Evolutionary conservation across 2,888 invertebrate genomes (phyloP).

Genomic region (Hydroisotoma schaefferi): DNA sequence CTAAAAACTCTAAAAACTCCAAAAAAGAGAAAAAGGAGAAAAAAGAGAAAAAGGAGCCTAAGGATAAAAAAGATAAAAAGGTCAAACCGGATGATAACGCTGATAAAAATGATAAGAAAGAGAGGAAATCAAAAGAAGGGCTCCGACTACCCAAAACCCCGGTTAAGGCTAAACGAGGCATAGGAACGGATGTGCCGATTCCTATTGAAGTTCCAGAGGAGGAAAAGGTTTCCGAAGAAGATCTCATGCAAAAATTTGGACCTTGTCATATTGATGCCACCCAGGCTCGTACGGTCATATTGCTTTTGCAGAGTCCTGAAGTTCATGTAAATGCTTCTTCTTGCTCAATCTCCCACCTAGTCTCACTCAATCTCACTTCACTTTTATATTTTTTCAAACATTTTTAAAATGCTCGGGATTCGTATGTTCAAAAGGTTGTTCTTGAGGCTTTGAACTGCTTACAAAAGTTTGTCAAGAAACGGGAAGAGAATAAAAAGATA

Average conservation of each 20-base stretch:
- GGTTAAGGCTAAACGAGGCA: slow-evolving; percentile 16
- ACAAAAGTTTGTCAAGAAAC: slow-evolving; percentile 40
- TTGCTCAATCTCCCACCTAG: background rate
- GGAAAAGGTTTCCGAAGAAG: slow-evolving; percentile 22
- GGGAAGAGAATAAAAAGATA: slow-evolving; percentile 34
- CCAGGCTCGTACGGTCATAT: slow-evolving; percentile 40
- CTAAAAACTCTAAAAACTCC: background rate
- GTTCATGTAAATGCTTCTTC: slow-evolving; percentile 32
- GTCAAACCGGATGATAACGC: too few species aligned
- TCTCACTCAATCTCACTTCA: background rate
- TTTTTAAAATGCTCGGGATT: background rate
- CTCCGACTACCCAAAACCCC: slow-evolving; percentile 17
- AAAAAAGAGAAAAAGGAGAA: background rate
- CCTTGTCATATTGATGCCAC: slow-evolving; percentile 36
- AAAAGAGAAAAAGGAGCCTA: background rate
- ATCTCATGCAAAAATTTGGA: slow-evolving; percentile 35
- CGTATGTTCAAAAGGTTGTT: slow-evolving; percentile 31
- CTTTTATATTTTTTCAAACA: background rate
- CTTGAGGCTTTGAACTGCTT: slow-evolving; percentile 41
- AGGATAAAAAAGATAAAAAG: background rate
- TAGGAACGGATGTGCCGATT: slow-evolving; percentile 23
- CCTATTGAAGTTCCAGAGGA: slow-evolving; percentile 1
- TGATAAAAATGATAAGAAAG: slow-evolving; percentile 3
- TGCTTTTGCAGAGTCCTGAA: slow-evolving; percentile 42
- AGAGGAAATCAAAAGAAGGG: background rate